phyloP scores from a whole-genome alignment of 2,888 invertebrate genomes.

The Seira sanloemensis region DNA sequence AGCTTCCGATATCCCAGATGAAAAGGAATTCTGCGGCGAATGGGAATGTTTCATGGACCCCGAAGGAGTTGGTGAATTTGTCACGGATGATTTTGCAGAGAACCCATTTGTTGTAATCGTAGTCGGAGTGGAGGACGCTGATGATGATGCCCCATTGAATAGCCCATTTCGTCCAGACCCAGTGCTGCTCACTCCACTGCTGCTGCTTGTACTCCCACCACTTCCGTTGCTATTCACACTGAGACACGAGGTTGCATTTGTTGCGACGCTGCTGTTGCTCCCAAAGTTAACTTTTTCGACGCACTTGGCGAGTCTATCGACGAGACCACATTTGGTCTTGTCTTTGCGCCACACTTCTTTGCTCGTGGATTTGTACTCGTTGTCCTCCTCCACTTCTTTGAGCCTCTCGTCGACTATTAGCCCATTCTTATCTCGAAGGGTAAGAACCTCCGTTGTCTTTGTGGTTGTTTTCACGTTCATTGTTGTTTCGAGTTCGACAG shows the following conservation, averaged over 20 bases:
- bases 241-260: conserved; percentile 49
- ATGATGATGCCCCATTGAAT: conserved; percentile 46
- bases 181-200: background rate
- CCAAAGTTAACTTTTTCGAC: conserved; percentile 60
- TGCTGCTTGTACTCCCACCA: conserved; percentile 27
- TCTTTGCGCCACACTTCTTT: conserved; percentile 73
- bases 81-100: conserved; percentile 61
- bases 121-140: conserved; percentile 39
- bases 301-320: conserved; percentile 55
- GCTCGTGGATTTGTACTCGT: conserved; percentile 80
- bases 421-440: conserved; percentile 81
- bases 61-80: conserved; percentile 56
- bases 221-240: conserved; percentile 25
- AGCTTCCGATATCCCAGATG: conserved; percentile 69
- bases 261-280: conserved; percentile 48
- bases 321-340: conserved; percentile 23
- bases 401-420: conserved; percentile 83
- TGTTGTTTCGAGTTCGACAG: conserved; percentile 84
- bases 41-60: conserved; percentile 63
- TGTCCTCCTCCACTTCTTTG: conserved; percentile 84
- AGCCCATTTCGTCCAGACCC: background rate
- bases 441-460: conserved; percentile 84
- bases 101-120: conserved; percentile 55
- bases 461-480: conserved; percentile 84
- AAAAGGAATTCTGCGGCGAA: conserved; percentile 69